Conservation (phyloP, 2,797 vertebrate species). For the Enteromius fasciolatus region DNA sequence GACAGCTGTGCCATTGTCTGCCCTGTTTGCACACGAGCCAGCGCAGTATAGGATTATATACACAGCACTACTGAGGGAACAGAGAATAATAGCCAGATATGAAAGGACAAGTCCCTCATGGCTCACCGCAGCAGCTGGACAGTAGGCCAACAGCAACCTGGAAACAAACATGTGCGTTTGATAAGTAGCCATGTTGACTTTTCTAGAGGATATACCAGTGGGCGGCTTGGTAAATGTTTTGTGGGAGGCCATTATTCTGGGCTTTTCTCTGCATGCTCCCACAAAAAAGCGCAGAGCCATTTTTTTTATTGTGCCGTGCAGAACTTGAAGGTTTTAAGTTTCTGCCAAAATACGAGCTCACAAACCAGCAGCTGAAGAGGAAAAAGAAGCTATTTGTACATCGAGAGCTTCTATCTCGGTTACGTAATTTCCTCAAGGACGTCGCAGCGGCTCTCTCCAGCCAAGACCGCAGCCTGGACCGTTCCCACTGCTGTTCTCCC, state of each 20-base stretch:
- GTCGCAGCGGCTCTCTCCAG: slow-evolving; percentile 28
- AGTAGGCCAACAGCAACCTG: slow-evolving; percentile 45
- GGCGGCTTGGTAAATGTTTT: slow-evolving; percentile 56
- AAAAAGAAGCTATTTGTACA: slow-evolving; percentile 13
- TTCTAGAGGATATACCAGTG: slow-evolving; percentile 43
- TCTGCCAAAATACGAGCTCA: background rate
- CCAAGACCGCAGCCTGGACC: slow-evolving; percentile 35
- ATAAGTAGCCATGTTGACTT: slow-evolving; percentile 55
- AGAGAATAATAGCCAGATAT: slow-evolving; percentile 60
- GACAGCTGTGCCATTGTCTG: slow-evolving; percentile 85
- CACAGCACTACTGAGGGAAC: slow-evolving; percentile 65
- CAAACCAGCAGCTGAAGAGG: slow-evolving; percentile 23
- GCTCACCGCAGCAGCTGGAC: slow-evolving; percentile 59
- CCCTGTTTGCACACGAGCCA: slow-evolving; percentile 79
- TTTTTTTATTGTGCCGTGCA: slow-evolving; percentile 30
- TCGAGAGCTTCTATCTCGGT: background rate
- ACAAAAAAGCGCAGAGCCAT: slow-evolving; percentile 23
- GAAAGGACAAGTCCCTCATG: slow-evolving; percentile 58
- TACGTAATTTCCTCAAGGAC: slow-evolving; percentile 53
- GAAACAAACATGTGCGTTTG: slow-evolving; percentile 55
- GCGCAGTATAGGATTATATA: slow-evolving; percentile 68
- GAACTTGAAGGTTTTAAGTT: slow-evolving; percentile 21
- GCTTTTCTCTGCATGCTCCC: slow-evolving; percentile 23
- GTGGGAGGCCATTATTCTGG: slow-evolving; percentile 44
- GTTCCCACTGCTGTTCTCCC: slow-evolving; percentile 36